phyloP scores from a whole-genome alignment of 2,113 vertebrate genomes.

The Apodemus sylvaticus region DNA sequence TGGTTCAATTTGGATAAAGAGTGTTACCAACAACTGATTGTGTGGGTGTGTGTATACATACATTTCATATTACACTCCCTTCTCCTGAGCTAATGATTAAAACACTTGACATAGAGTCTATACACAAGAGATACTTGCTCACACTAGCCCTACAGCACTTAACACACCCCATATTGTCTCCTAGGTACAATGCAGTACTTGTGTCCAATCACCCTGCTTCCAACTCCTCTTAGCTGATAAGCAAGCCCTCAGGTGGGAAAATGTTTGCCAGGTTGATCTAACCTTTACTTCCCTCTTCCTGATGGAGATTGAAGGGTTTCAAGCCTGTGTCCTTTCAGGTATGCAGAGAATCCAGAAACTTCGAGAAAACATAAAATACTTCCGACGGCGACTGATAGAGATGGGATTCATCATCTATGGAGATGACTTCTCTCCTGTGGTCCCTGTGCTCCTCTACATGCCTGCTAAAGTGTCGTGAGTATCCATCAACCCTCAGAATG shows the following conservation, averaged over 20 bases:
- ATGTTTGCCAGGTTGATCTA: neutral
- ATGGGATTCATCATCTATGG: constrained; percentile 97
- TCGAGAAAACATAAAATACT: constrained; percentile 92
- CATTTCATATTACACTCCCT: neutral
- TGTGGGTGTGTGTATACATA: no score
- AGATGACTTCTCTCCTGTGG: constrained; percentile 91
- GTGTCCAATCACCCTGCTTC: neutral
- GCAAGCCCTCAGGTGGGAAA: neutral
- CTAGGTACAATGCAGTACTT: neutral
- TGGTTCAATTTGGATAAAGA: constrained; percentile 13
- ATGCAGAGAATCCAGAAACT: constrained; percentile 89
- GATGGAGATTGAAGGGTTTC: constrained; percentile 55
- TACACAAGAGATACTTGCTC: neutral
- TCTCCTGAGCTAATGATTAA: neutral
- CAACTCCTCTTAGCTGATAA: neutral
- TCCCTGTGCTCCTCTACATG: constrained; percentile 95
- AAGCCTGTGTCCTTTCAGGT: constrained; percentile 85
- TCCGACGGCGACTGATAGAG: constrained; percentile 90
- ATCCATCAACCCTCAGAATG: neutral
- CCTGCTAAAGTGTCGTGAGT: constrained; percentile 96
- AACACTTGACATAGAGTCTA: neutral
- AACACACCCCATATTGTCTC: neutral
- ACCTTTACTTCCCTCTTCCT: constrained; percentile 34
- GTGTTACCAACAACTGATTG: neutral
- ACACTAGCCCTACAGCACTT: neutral